Percentiles rank a stretch among this genome's conserved stretches.
Conservation (phyloP, 2,797 vertebrate species). For the Moxostoma hubbsi region DNA sequence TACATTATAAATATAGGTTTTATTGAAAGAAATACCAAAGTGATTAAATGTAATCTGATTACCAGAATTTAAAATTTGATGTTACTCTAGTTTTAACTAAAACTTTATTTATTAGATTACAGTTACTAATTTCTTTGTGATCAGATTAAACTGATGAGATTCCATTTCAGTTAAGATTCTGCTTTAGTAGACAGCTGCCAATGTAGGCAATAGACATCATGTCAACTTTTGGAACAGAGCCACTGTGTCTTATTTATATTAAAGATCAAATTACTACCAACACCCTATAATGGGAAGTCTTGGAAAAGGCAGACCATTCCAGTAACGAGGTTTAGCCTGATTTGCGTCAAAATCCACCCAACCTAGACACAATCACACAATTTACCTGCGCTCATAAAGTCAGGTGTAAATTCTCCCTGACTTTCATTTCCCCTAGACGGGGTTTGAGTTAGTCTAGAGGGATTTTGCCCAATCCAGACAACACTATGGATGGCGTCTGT, state of each 20-base stretch:
- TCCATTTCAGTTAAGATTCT: not conserved
- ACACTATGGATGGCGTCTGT: constrained; percentile 31
- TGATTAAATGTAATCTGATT: no score
- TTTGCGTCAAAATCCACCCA: constrained; percentile 34
- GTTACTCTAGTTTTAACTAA: no score
- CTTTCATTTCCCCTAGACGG: constrained; percentile 57
- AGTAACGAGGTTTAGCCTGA: constrained; percentile 73
- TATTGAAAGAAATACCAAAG: no score
- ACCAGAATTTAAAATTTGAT: no score
- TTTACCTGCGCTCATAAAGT: constrained; percentile 65
- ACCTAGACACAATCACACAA: constrained; percentile 63
- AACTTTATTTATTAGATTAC: no score
- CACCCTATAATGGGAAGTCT: constrained; percentile 24
- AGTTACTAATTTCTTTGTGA: no score
- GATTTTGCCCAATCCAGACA: constrained; percentile 43
- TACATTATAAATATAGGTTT: no score
- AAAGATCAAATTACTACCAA: constrained; percentile 25
- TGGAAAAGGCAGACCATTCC: constrained; percentile 35
- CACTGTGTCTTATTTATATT: constrained; percentile 1
- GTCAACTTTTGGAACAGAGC: not conserved
- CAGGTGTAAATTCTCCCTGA: constrained; percentile 60
- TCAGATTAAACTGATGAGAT: no score
- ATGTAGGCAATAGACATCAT: not conserved
- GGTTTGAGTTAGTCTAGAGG: constrained; percentile 56
- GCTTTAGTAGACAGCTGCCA: not conserved